phyloP scores from a whole-genome alignment of 2,113 vertebrate genomes.

The Mus pahari region DNA sequence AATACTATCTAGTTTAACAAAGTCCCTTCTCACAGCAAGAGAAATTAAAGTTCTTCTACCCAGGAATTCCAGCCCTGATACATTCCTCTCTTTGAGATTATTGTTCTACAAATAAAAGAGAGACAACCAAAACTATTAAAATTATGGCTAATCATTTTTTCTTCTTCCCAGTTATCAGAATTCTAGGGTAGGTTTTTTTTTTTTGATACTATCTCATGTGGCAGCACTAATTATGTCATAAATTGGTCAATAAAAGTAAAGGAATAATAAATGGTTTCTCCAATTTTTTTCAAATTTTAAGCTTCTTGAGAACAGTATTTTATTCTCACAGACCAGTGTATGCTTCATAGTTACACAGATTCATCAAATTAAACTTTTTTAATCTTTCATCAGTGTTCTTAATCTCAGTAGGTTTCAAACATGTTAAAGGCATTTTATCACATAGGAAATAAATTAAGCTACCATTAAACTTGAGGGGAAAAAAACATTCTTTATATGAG shows the following conservation, averaged over 20 bases:
- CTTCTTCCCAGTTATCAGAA: background rate
- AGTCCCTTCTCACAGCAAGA: background rate
- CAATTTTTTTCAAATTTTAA: constrained; percentile 27
- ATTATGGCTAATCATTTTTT: background rate
- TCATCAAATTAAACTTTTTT: background rate
- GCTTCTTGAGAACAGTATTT: background rate
- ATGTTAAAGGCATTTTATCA: background rate
- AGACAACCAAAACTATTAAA: background rate
- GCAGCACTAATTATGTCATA: background rate
- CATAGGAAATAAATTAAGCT: background rate
- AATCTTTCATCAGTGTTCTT: background rate
- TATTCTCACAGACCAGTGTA: background rate
- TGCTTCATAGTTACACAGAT: background rate
- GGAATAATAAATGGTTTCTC: background rate
- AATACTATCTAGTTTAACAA: background rate
- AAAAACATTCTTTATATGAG: constrained; percentile 1
- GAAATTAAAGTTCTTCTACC: background rate
- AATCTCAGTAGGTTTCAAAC: background rate
- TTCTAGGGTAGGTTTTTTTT: background rate
- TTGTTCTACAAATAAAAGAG: fast-evolving
- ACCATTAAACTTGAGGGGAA: background rate
- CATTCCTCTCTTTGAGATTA: background rate
- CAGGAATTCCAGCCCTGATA: background rate
- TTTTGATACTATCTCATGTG: background rate
- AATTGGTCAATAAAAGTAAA: background rate